Evolutionary conservation across 2,113 vertebrate genomes (phyloP).

Genomic region (Pogona vitticeps): DNA sequence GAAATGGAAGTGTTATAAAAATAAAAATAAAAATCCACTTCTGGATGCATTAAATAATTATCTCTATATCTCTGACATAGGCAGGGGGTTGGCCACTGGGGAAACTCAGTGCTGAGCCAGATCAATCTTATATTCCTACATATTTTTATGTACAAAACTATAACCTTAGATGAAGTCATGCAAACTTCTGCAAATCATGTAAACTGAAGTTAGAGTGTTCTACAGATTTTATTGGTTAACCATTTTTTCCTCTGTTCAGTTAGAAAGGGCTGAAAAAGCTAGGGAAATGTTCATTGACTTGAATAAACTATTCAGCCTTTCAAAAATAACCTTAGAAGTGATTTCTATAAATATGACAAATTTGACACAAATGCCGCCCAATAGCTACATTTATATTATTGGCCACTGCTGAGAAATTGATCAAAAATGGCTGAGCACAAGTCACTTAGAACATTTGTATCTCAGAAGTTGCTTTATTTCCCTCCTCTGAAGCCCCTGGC

Average conservation of each 20-base stretch:
- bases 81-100: not conserved
- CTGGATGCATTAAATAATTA: not conserved
- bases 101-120: not conserved
- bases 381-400: not conserved
- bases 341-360: not conserved
- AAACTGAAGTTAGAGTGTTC: not conserved
- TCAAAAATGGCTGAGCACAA: not conserved
- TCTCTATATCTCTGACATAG: too few species aligned
- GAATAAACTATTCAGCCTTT: not conserved
- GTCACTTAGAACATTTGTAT: conserved; percentile 10
- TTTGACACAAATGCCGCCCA: not conserved
- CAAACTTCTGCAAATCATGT: not conserved
- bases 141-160: conserved; percentile 6
- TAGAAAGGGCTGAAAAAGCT: not conserved
- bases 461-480: not conserved
- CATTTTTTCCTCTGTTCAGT: not conserved
- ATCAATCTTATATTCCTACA: not conserved
- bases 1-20: not conserved
- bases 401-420: conserved; percentile 11
- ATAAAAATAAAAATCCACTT: not conserved
- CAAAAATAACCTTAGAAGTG: not conserved
- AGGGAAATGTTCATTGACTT: not conserved
- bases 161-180: conserved; percentile 45
- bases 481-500: not conserved
- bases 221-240: conserved; percentile 19